Percentiles rank a stretch among this genome's conserved stretches.
These are phyloP conservation scores for Peromyscus eremicus DNA, from an alignment of 2,797 vertebrate species.

Conservation along the genomic window DNA sequence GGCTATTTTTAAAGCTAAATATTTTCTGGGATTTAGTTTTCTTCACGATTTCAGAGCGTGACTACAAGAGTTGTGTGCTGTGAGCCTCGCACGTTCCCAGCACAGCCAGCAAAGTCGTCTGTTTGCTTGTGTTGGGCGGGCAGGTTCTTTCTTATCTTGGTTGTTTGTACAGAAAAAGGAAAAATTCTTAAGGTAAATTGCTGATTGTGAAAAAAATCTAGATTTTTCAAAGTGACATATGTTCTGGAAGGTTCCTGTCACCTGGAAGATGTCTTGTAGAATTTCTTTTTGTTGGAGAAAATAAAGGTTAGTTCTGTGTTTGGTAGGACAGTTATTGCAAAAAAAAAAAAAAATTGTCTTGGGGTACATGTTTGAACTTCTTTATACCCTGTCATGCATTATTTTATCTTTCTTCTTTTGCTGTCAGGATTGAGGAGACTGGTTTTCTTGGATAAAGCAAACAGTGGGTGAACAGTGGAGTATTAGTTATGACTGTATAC, in stretches of 20 bases:
- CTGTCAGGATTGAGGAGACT: slow-evolving; percentile 42
- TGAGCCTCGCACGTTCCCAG: neutral
- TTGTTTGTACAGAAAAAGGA: slow-evolving; percentile 56
- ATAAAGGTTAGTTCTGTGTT: neutral
- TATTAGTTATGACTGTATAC: slow-evolving; percentile 58
- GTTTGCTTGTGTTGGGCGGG: neutral
- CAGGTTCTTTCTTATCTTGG: slow-evolving; percentile 33
- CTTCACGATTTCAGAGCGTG: slow-evolving; percentile 39
- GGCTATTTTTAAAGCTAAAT: slow-evolving; percentile 37
- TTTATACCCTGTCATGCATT: neutral
- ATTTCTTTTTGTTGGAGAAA: slow-evolving; percentile 39
- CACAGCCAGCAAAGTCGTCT: neutral
- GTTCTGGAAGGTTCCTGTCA: slow-evolving; percentile 1
- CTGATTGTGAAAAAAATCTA: slow-evolving; percentile 36
- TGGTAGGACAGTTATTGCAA: slow-evolving; percentile 36
- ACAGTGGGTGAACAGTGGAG: slow-evolving; percentile 8
- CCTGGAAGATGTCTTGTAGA: neutral
- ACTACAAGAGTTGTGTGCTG: slow-evolving; percentile 26
- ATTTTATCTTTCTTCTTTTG: neutral
- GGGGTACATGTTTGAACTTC: neutral
- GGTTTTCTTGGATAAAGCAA: slow-evolving; percentile 64
- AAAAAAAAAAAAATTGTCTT: slow-evolving; percentile 37
- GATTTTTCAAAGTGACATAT: neutral
- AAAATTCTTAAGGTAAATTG: slow-evolving; percentile 51
- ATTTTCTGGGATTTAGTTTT: slow-evolving; percentile 56